A percentile compares a stretch with the other conserved stretches of the same genome.
Conservation (phyloP, 2,797 vertebrate genomes). For the Pogonophryne albipinna region DNA sequence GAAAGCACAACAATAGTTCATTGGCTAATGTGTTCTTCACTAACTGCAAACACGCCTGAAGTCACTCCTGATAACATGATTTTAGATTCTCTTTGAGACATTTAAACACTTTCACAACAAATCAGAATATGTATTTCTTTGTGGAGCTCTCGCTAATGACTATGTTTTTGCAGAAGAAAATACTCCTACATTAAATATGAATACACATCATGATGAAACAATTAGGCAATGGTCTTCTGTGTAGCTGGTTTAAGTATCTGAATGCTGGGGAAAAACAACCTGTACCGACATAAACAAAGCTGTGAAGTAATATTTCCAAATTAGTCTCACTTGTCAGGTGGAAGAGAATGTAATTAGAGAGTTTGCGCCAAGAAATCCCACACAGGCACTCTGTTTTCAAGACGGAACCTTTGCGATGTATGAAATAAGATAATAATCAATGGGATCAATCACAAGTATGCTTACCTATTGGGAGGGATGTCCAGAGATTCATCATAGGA, state of each 20-base stretch:
- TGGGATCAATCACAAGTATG: slow-evolving; percentile 51
- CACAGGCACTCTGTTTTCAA: slow-evolving; percentile 11
- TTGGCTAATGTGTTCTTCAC: slow-evolving; percentile 46
- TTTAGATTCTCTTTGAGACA: slow-evolving; percentile 85
- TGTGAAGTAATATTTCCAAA: slow-evolving; percentile 54
- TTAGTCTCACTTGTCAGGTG: slow-evolving; percentile 45
- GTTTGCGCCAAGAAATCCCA: slow-evolving; percentile 31
- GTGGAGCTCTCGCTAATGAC: slow-evolving; percentile 78
- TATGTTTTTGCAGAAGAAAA: slow-evolving; percentile 74
- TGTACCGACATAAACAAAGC: slow-evolving; percentile 70
- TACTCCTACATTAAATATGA: slow-evolving; percentile 83
- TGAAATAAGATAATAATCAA: slow-evolving; percentile 63
- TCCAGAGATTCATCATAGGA: slow-evolving; percentile 54
- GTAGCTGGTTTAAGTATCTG: slow-evolving; percentile 60
- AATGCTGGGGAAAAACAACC: slow-evolving; percentile 48
- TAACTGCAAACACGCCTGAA: slow-evolving; percentile 74
- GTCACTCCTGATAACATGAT: slow-evolving; percentile 76
- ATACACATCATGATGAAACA: slow-evolving; percentile 84
- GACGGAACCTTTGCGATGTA: slow-evolving; percentile 40
- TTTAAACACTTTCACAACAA: slow-evolving; percentile 78
- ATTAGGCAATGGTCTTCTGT: slow-evolving; percentile 77
- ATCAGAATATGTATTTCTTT: slow-evolving; percentile 77
- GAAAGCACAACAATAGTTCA: slow-evolving; percentile 73
- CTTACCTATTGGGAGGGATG: slow-evolving; percentile 35
- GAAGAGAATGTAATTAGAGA: slow-evolving; percentile 58